Percentiles rank a stretch among this genome's conserved stretches.
These are phyloP conservation scores for Drosophila virilis DNA, from an alignment of 1,140 invertebrate species.

Conservation along the genomic window DNA sequence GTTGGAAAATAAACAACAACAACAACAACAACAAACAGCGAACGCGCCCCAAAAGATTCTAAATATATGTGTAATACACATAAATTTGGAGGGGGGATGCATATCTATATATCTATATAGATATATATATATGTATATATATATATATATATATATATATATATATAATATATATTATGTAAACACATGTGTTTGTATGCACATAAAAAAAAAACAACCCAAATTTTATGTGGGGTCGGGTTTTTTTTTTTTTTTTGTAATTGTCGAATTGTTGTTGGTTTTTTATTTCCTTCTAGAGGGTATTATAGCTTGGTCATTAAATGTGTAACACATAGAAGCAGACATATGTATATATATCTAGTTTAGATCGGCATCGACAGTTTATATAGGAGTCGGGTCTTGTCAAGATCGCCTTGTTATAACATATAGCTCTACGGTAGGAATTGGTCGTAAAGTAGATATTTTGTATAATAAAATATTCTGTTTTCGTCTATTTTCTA, in stretches of 20 bases:
- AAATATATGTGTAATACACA: conserved; percentile 43
- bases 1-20: conserved; percentile 42
- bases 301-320: no score
- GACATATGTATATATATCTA: no score
- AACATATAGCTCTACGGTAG: no score
- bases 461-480: no score
- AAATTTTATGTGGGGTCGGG: conserved; percentile 42
- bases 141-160: no score
- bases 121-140: neutral
- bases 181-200: conserved; percentile 2
- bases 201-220: conserved; percentile 5
- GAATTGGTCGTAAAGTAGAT: no score
- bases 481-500: no score
- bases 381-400: no score
- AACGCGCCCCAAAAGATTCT: conserved; percentile 27
- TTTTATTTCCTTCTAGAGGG: neutral
- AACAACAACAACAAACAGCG: conserved; percentile 28
- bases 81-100: conserved; percentile 16
- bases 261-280: conserved; percentile 17
- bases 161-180: conserved; percentile 8
- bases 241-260: neutral
- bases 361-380: no score
- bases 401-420: no score
- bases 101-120: conserved; percentile 6
- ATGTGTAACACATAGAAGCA: neutral